These are phyloP conservation scores for Gambusia holbrooki DNA, from an alignment of 2,113 vertebrate species.

Conservation along the genomic window DNA sequence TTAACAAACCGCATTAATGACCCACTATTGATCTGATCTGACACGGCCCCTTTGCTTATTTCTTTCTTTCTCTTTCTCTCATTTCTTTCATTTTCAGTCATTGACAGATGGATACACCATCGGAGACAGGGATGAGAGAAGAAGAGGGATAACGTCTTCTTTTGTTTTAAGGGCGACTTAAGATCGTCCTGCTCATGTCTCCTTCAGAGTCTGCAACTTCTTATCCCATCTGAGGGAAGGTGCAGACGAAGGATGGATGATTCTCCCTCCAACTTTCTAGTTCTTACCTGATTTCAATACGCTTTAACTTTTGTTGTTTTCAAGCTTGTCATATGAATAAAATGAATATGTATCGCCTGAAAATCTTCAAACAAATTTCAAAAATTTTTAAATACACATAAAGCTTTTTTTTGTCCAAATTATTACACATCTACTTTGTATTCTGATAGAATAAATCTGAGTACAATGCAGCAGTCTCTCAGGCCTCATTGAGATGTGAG, in stretches of 20 bases:
- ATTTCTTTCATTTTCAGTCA: slow-evolving; percentile 83
- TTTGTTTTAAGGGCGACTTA: slow-evolving; percentile 83
- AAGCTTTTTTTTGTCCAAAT: slow-evolving; percentile 31
- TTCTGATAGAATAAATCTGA: slow-evolving; percentile 45
- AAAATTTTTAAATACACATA: slow-evolving; percentile 9
- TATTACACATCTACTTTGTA: slow-evolving; percentile 25
- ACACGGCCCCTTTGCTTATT: slow-evolving; percentile 71
- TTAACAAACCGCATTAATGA: slow-evolving; percentile 83
- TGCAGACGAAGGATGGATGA: slow-evolving; percentile 60
- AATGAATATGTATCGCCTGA: neutral
- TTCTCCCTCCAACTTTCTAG: slow-evolving; percentile 50
- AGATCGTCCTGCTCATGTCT: slow-evolving; percentile 71
- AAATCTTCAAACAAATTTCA: too few relatives aligned
- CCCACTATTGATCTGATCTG: slow-evolving; percentile 77
- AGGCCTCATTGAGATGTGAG: slow-evolving; percentile 55
- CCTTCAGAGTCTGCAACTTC: slow-evolving; percentile 58
- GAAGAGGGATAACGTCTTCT: slow-evolving; percentile 79
- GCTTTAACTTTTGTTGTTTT: neutral
- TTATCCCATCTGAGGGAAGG: slow-evolving; percentile 60
- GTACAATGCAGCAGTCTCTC: slow-evolving; percentile 46
- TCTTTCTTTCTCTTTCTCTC: slow-evolving; percentile 1
- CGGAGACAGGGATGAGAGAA: slow-evolving; percentile 72
- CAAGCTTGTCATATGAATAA: neutral
- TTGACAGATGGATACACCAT: slow-evolving; percentile 77
- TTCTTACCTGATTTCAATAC: neutral